Evolutionary conservation across 2,113 vertebrate species (phyloP), one percentile per base, ranked within the genome.

Genomic region (Heliornis fulica): DNA sequence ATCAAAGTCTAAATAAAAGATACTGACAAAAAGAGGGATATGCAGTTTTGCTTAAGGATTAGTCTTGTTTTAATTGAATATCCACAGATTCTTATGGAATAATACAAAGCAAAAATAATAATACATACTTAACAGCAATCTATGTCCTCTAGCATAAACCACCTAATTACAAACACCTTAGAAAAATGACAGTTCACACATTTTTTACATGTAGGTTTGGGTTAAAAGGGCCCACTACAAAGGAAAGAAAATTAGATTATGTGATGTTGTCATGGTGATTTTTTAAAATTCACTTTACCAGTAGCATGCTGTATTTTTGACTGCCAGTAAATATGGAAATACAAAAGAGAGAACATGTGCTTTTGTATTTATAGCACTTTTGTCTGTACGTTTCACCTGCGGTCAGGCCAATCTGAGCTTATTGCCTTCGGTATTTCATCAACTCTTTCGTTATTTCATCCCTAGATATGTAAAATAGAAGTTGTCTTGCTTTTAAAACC

Each of bases 31-130:
- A 87, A 48, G 41, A 56, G 16, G 70, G 59, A 10, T 9, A 16
- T 66, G 32, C 38, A 4, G 4, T 86, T 88, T 36, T 69, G 36
- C 83, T 64, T 65, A 69, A 92, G 94, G 85, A 88, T 95, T 72
- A 74, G 75, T 91, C 61, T 94, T 68, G 17, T 96, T 97, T 97
- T 97, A 96, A 97, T 97, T 9, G 90, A 92, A 95, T 92, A 94
- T 89, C 88, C 96, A 97, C 92, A 81, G 90, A 76, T 86, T 92
- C 41, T 68, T 6, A 93, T 89, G 87, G 93, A 87, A 83, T 75
- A 65, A 87, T 75, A 97, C 91, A 94, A 94, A 96, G 92, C 90
- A 81, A 91, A 92, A 89, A 83, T 46, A 83, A 4, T 53, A 56
- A 17, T 89, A 96, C 92, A 69, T 61, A 81, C 7, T 78, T 40